A percentile compares a stretch with the other conserved stretches of the same genome.
Evolutionary conservation across 2,797 vertebrate genomes (phyloP).

Genomic region (Muscicapa comitata): DNA sequence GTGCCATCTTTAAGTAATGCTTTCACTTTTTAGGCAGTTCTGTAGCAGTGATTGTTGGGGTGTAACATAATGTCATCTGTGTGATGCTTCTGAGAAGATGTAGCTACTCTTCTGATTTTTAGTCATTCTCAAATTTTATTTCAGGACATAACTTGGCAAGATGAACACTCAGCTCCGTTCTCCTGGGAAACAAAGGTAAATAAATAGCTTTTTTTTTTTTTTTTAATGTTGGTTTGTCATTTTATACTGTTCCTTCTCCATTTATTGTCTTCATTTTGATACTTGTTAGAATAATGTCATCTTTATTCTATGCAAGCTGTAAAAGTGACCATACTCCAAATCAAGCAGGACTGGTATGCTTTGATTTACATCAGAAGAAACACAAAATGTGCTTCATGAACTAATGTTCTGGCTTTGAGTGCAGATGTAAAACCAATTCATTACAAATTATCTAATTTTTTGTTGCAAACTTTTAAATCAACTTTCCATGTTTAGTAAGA

Average conservation of each 20-base stretch:
- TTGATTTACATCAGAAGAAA: background rate
- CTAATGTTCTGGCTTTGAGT: background rate
- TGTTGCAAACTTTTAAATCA: background rate
- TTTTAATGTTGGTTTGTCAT: background rate
- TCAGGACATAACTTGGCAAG: constrained; percentile 97
- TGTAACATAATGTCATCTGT: background rate
- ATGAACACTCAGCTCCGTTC: constrained; percentile 96
- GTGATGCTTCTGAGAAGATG: background rate
- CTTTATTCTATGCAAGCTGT: background rate
- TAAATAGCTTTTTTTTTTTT: background rate
- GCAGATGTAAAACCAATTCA: background rate
- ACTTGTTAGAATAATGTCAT: background rate
- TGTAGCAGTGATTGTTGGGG: background rate
- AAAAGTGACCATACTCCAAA: background rate
- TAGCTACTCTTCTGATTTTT: background rate
- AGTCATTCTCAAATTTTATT: constrained; percentile 69
- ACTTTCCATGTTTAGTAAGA: background rate
- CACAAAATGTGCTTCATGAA: background rate
- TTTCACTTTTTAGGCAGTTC: background rate
- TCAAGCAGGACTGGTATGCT: background rate
- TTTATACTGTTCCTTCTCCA: background rate
- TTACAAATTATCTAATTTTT: background rate
- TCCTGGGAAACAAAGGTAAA: constrained; percentile 98
- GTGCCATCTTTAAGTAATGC: background rate
- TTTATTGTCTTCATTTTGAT: background rate